Conservation (phyloP, 2,113 vertebrate genomes). For the Eidolon helvum region DNA sequence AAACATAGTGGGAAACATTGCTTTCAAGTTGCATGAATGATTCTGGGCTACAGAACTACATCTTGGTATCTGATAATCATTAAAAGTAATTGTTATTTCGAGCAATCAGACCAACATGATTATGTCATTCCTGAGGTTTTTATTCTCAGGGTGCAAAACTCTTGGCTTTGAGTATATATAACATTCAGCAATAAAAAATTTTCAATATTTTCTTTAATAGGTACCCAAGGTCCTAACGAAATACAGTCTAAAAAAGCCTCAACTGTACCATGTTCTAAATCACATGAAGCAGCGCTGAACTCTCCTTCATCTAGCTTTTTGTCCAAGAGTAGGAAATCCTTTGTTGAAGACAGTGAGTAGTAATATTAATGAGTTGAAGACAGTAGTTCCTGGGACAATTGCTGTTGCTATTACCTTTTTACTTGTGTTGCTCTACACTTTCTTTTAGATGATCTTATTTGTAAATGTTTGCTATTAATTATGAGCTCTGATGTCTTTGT, state of each 20-base stretch:
- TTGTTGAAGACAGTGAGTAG: conserved; percentile 55
- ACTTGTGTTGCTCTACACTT: neutral
- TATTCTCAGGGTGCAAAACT: neutral
- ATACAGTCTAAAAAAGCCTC: conserved; percentile 29
- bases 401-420: neutral
- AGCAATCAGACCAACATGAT: neutral
- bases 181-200: neutral
- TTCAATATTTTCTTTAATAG: conserved; percentile 57
- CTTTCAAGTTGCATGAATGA: neutral
- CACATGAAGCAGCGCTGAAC: neutral
- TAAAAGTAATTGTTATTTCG: neutral
- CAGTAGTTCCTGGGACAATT: neutral
- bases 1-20: neutral
- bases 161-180: conserved; percentile 22
- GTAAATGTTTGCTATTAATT: neutral
- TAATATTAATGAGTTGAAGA: neutral
- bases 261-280: neutral
- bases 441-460: neutral
- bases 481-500: neutral
- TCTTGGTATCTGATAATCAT: neutral
- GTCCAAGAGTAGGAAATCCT: neutral
- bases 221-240: conserved; percentile 48
- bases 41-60: neutral
- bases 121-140: neutral
- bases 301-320: neutral